Conservation (phyloP, 2,888 invertebrate genomes). For the Drosophila austrosaltans region DNA sequence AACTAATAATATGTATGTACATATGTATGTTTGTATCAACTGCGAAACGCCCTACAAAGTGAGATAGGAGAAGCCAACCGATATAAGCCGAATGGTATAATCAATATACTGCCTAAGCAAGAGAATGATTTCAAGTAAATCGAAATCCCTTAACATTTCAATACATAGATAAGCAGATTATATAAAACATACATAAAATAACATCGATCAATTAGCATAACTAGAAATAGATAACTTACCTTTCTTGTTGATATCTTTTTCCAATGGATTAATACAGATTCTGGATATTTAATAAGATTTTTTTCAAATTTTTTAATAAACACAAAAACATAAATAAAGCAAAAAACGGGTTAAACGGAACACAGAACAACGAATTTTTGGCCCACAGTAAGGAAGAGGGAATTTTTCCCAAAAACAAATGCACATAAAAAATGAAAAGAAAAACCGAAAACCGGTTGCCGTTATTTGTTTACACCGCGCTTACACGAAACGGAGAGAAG, state of each 20-base stretch:
- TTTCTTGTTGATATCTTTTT: background rate
- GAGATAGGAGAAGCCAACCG: too few relatives aligned
- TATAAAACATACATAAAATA: background rate
- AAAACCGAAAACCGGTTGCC: conserved; percentile 58
- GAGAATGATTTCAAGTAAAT: too few relatives aligned
- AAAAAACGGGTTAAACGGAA: conserved; percentile 23
- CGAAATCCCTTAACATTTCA: background rate
- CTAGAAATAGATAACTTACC: background rate
- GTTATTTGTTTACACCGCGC: conserved; percentile 54
- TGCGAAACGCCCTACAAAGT: too few relatives aligned
- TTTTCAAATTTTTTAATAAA: conserved; percentile 25
- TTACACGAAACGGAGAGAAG: conserved; percentile 37
- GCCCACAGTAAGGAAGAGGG: conserved; percentile 20
- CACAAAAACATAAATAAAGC: conserved; percentile 9
- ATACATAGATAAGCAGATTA: background rate
- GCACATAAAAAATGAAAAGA: conserved; percentile 31
- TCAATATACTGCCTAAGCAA: too few relatives aligned
- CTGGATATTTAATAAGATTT: conserved; percentile 9
- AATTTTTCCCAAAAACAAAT: conserved; percentile 26
- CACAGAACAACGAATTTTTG: conserved; percentile 5
- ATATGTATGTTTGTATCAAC: too few relatives aligned
- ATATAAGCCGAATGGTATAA: too few relatives aligned
- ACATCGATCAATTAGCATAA: background rate
- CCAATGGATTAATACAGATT: background rate
- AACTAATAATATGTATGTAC: too few relatives aligned